Evolutionary conservation across 2,113 vertebrate genomes (phyloP), one percentile per base, ranked within the genome.

Genomic region (Otocyon megalotis): DNA sequence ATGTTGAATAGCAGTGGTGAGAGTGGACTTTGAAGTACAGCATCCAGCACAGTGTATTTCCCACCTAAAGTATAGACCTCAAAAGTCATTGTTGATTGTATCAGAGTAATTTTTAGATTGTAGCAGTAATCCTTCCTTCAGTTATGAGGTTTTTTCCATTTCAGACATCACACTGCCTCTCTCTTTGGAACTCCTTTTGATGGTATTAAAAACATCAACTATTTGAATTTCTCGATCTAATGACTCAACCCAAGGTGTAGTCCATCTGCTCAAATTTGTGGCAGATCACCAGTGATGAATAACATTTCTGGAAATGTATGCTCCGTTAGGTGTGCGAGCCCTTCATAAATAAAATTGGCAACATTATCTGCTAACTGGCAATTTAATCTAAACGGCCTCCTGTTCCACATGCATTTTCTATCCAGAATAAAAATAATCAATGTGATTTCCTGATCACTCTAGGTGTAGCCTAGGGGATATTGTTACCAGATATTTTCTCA

Each of bases 341-440:
- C 94, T 97, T 96, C 7, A 7, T 89, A 53, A 77, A 80, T 24
- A 63, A 81, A 92, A 0, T 17, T 30, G 4, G 72, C n/a, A 22
- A 28, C 8, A 19, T 22, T 48, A 35, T 35, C 26, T 19, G 0
- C 74, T 84, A 54, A 63, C 53, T 54, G 69, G 20, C 56, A 28
- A 24, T 72, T 83, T 62, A 72, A 81, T 56, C 37, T 10, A 24
- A 53, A n/a, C 72, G 50, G 32, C 35, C 85, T 81, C 60, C 17
- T 83, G 56, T 5, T 24, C 67, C 37, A 96, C 22, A 76, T 65
- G 20, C 1, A 13, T 95, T 83, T 92, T 53, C 63, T 93, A 0
- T 72, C 89, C 72, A 88, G 82, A 95, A 77, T 67, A 87, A 94
- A n/a, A 24, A 37, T 74, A 53, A 87, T 82, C 93, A 71, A 84